Conservation (phyloP, 1,140 invertebrate species). For the Drosophila varians region DNA sequence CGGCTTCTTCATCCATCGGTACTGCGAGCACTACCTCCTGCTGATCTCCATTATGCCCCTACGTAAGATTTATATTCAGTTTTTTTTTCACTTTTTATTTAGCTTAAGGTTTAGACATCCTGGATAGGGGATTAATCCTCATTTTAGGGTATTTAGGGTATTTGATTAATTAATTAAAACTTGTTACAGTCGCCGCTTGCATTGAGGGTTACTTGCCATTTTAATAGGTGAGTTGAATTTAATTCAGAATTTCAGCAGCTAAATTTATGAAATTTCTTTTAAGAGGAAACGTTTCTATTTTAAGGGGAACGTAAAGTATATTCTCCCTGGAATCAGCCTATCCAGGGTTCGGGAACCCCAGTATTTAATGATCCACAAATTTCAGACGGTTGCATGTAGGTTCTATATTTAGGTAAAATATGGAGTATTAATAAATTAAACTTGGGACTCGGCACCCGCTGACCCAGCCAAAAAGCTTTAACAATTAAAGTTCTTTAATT, state of each 20-base stretch:
- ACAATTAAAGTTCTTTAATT: not conserved
- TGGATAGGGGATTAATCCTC: too few species aligned
- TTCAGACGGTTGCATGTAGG: not conserved
- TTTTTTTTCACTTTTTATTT: too few species aligned
- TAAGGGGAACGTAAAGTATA: not conserved
- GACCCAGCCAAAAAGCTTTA: not conserved
- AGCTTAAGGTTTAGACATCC: too few species aligned
- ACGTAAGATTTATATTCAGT: conserved; percentile 28
- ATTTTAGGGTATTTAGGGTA: too few species aligned
- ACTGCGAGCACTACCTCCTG: conserved; percentile 52
- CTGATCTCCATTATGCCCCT: conserved; percentile 43
- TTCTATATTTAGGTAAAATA: not conserved
- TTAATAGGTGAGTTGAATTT: not conserved
- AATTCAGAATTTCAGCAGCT: too few species aligned
- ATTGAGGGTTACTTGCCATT: conserved; percentile 53
- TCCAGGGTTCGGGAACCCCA: not conserved
- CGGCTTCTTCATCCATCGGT: conserved; percentile 34
- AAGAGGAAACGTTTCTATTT: not conserved
- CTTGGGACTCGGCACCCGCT: not conserved
- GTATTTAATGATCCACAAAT: not conserved
- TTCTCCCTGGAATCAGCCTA: not conserved
- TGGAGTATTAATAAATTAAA: not conserved
- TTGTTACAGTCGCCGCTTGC: conserved; percentile 39
- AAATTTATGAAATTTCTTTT: too few species aligned
- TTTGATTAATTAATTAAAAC: too few species aligned